Percentiles rank a stretch among this genome's conserved stretches.
Evolutionary conservation across 2,888 invertebrate species (phyloP).

Genomic region (Alloscopus bannaensis): DNA sequence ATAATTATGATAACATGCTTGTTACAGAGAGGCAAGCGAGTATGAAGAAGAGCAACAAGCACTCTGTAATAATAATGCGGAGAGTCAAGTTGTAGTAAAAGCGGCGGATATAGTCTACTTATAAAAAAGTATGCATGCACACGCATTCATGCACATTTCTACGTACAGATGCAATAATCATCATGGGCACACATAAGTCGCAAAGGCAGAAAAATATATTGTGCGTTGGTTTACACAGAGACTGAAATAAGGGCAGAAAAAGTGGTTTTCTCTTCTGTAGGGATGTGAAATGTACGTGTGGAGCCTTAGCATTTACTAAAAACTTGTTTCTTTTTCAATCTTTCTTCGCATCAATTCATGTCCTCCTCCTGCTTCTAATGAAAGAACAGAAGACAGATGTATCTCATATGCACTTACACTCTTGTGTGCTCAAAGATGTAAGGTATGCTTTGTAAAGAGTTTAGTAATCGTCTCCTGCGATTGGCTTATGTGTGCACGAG

Average conservation of each 20-base stretch:
- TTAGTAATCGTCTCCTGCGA: not conserved
- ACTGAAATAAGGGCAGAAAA: slow-evolving; percentile 44
- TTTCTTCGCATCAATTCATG: too few relatives aligned
- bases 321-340: not conserved
- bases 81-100: slow-evolving; percentile 18
- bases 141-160: not conserved
- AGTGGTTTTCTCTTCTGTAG: slow-evolving; percentile 18
- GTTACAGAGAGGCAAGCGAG: slow-evolving; percentile 25
- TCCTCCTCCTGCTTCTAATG: too few relatives aligned
- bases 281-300: not conserved
- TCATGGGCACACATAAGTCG: slow-evolving; percentile 1
- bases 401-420: not conserved
- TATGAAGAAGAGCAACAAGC: slow-evolving; percentile 43
- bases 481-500: slow-evolving; percentile 17
- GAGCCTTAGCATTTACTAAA: not conserved
- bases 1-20: slow-evolving; percentile 40
- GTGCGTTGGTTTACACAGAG: too few relatives aligned
- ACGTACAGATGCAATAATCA: slow-evolving; percentile 14
- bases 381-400: not conserved
- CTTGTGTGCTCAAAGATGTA: not conserved
- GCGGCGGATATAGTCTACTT: slow-evolving; percentile 13
- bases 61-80: not conserved
- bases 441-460: not conserved
- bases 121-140: not conserved
- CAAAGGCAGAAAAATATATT: not conserved